Conservation (phyloP, 2,797 vertebrate genomes). For the Limosa lapponica region DNA sequence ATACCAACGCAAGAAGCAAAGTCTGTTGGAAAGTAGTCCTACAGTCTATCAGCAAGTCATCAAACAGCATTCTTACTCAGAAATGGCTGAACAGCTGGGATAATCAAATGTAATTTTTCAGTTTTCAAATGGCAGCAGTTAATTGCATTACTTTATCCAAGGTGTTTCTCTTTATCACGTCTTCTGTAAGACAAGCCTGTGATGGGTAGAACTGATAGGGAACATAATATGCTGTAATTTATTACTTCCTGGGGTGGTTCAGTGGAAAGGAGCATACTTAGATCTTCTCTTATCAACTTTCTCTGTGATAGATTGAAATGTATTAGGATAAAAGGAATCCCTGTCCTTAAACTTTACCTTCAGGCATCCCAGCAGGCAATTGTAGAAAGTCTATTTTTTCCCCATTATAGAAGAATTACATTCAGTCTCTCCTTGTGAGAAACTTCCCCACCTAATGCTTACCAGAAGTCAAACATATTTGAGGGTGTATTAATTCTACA, state of each 20-base stretch:
- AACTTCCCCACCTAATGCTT: background rate
- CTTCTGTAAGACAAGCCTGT: background rate
- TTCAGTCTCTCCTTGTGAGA: background rate
- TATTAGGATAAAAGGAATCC: slow-evolving; percentile 36
- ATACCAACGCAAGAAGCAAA: background rate
- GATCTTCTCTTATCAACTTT: slow-evolving; percentile 21
- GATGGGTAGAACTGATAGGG: slow-evolving; percentile 12
- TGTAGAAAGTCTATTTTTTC: background rate
- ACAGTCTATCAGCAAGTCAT: background rate
- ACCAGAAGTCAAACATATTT: background rate
- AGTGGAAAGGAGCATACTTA: background rate
- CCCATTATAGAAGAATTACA: background rate
- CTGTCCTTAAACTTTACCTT: slow-evolving; percentile 44
- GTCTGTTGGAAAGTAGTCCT: background rate
- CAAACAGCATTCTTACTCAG: background rate
- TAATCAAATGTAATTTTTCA: slow-evolving; percentile 17
- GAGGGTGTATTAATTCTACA: background rate
- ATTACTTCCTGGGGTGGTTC: slow-evolving; percentile 28
- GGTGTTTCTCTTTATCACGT: background rate
- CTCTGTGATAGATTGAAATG: slow-evolving; percentile 21
- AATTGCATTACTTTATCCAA: slow-evolving; percentile 8
- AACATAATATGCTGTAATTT: slow-evolving; percentile 47
- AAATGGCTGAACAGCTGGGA: background rate
- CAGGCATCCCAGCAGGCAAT: background rate
- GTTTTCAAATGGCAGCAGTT: slow-evolving; percentile 22